Conservation (phyloP, 2,888 invertebrate genomes). For the Drosophila aldrichi region DNA sequence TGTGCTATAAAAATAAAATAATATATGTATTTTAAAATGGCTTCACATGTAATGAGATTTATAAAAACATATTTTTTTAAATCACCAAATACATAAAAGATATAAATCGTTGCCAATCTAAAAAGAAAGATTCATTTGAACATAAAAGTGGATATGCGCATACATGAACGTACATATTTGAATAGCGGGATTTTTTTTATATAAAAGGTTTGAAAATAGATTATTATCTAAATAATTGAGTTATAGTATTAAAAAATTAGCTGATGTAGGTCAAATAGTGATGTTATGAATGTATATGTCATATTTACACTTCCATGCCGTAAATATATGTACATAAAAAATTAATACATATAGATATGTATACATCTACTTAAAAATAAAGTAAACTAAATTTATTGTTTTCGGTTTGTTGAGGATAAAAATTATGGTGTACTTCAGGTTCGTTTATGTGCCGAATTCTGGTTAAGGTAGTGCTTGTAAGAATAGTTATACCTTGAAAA, state of each 20-base stretch:
- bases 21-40: neutral
- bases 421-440: neutral
- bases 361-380: neutral
- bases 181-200: neutral
- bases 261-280: neutral
- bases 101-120: too few species aligned
- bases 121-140: too few species aligned
- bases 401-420: neutral
- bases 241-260: neutral
- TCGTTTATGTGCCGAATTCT: constrained; percentile 1
- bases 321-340: neutral
- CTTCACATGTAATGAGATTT: neutral
- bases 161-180: neutral
- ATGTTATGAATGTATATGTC: neutral
- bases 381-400: neutral
- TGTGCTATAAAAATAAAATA: too few species aligned
- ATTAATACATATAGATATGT: neutral
- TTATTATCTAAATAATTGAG: neutral
- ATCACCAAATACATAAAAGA: too few species aligned
- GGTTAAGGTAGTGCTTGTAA: constrained; percentile 9
- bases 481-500: constrained; percentile 93
- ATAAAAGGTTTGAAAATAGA: neutral
- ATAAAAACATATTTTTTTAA: too few species aligned
- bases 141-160: too few species aligned
- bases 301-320: neutral